Evolutionary conservation across 2,888 invertebrate species (phyloP).

Genomic region (Bellardia pandia): DNA sequence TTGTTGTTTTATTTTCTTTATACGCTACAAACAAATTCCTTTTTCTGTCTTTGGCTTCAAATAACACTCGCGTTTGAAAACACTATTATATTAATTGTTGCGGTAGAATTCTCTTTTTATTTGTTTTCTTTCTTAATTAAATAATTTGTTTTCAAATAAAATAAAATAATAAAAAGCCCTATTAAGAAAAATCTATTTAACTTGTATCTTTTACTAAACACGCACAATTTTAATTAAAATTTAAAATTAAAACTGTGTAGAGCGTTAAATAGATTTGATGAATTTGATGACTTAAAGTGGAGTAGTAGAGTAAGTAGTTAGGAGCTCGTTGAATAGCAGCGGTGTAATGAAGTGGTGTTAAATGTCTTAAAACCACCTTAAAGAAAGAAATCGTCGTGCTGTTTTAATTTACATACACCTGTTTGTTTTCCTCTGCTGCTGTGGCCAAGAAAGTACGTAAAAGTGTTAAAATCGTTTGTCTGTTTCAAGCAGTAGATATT

Average conservation of each 20-base stretch:
- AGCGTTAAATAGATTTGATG: conserved; percentile 10
- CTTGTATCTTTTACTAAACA: conserved; percentile 3
- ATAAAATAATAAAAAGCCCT: neutral
- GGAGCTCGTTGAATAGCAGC: neutral
- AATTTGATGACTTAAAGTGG: neutral
- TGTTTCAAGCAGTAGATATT: neutral
- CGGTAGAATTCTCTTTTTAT: neutral
- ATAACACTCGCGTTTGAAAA: conserved; percentile 44
- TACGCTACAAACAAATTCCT: neutral
- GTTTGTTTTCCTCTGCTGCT: conserved; percentile 23
- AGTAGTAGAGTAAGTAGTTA: neutral
- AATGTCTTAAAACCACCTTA: conserved; percentile 28
- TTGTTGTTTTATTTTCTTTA: conserved; percentile 7
- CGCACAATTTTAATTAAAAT: conserved; percentile 33
- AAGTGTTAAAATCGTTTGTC: conserved; percentile 25
- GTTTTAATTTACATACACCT: conserved; percentile 71
- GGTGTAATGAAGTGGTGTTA: neutral
- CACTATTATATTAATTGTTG: conserved; percentile 16
- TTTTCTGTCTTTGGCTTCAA: neutral
- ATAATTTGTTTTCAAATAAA: conserved; percentile 15
- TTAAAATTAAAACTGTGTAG: neutral
- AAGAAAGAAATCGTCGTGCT: conserved; percentile 53
- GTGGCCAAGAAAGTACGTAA: conserved; percentile 48
- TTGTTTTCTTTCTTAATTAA: neutral
- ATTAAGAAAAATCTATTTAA: conserved; percentile 27